phyloP scores from a whole-genome alignment of 2,888 invertebrate genomes.

The Lordiphosa andalusiaca region DNA sequence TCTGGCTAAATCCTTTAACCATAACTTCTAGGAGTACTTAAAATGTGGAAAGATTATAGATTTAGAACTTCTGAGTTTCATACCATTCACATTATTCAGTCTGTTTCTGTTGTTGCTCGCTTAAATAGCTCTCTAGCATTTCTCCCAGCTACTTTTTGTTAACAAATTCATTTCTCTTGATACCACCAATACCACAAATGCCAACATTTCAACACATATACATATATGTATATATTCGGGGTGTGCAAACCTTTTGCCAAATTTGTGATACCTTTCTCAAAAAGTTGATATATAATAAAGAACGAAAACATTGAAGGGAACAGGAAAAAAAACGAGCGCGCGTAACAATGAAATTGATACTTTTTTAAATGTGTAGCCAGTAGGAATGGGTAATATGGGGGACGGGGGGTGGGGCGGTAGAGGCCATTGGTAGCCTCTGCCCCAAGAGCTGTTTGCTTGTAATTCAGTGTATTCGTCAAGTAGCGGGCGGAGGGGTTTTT shows the following conservation, averaged over 20 bases:
- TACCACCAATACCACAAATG: neutral
- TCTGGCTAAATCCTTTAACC: too few relatives aligned
- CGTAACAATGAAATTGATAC: constrained; percentile 75
- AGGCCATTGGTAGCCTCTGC: constrained; percentile 31
- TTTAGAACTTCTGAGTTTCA: too few relatives aligned
- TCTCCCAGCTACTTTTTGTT: neutral
- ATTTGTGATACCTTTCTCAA: constrained; percentile 27
- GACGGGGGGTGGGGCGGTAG: constrained; percentile 2
- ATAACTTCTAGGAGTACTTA: too few relatives aligned
- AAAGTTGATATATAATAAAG: constrained; percentile 47
- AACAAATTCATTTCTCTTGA: neutral
- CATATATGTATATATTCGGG: constrained; percentile 1
- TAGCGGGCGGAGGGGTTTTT: constrained; percentile 29
- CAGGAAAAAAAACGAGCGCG: constrained; percentile 56
- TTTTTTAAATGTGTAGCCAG: constrained; percentile 62
- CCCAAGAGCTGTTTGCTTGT: constrained; percentile 51
- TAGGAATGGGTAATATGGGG: constrained; percentile 2
- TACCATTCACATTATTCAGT: too few relatives aligned
- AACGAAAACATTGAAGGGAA: constrained; percentile 36
- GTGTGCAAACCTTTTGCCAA: constrained; percentile 5
- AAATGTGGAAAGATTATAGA: too few relatives aligned
- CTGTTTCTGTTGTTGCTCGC: too few relatives aligned
- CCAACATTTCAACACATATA: neutral
- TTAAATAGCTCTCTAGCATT: too few relatives aligned
- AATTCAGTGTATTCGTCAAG: constrained; percentile 56